Conservation (phyloP, 2,797 vertebrate genomes). For the Crenichthys baileyi region DNA sequence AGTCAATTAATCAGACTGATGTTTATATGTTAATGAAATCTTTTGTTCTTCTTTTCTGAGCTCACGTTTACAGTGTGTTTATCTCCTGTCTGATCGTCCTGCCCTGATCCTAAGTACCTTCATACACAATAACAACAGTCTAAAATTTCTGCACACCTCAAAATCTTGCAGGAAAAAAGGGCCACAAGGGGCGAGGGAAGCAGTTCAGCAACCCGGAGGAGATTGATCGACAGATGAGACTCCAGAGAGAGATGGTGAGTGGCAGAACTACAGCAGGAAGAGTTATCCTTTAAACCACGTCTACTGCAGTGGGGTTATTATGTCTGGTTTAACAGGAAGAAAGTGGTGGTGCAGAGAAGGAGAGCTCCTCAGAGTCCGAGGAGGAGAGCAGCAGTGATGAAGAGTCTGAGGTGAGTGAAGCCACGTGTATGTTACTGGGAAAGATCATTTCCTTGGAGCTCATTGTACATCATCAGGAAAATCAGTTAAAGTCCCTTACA, state of each 20-base stretch:
- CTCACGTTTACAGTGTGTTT: no score
- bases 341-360: slow-evolving; percentile 72
- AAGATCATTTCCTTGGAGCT: no score
- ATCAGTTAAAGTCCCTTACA: not conserved
- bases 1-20: no score
- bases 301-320: not conserved
- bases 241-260: slow-evolving; percentile 79
- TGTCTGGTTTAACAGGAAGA: slow-evolving; percentile 72
- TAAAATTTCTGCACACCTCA: no score
- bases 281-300: not conserved
- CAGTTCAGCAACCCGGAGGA: slow-evolving; percentile 87
- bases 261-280: not conserved
- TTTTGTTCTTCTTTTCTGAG: no score
- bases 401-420: slow-evolving; percentile 71
- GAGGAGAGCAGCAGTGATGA: slow-evolving; percentile 85
- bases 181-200: slow-evolving; percentile 85
- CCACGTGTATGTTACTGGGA: not conserved
- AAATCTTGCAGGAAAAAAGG: slow-evolving; percentile 77
- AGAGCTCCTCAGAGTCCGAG: slow-evolving; percentile 72
- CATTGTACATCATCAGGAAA: not conserved
- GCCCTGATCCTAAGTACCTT: not conserved
- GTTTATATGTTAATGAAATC: no score
- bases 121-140: not conserved
- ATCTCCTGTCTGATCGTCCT: no score
- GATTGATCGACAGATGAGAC: slow-evolving; percentile 84